Conservation (phyloP, 2,888 invertebrate species). For the Epirrhoe alternata region DNA sequence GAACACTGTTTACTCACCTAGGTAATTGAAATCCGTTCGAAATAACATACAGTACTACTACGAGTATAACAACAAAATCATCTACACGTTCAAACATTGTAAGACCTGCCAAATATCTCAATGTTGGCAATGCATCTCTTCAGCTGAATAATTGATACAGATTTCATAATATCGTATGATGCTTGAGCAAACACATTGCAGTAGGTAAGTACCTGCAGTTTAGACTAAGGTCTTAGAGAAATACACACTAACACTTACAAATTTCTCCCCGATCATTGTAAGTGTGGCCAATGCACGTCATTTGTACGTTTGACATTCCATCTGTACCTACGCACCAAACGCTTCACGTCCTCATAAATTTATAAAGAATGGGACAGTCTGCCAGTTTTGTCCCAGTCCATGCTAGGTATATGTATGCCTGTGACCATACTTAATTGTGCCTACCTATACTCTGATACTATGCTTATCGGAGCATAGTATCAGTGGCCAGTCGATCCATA, state of each 20-base stretch:
- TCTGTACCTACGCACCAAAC: slow-evolving; percentile 26
- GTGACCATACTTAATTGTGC: not conserved
- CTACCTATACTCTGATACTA: not conserved
- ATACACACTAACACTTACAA: not conserved
- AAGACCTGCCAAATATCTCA: slow-evolving; percentile 28
- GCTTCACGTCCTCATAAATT: slow-evolving; percentile 31
- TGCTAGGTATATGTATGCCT: not conserved
- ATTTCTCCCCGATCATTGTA: slow-evolving; percentile 15
- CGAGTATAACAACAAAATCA: not conserved
- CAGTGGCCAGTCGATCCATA: not conserved
- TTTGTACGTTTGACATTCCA: slow-evolving; percentile 28
- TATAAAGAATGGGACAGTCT: slow-evolving; percentile 23
- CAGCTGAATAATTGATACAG: slow-evolving; percentile 3
- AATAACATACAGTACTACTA: not conserved
- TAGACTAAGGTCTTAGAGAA: not conserved
- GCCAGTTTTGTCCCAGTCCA: slow-evolving; percentile 16
- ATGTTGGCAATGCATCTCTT: slow-evolving; percentile 21
- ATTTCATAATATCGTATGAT: slow-evolving; percentile 11
- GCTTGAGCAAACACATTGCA: slow-evolving; percentile 1
- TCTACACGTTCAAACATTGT: slow-evolving; percentile 7
- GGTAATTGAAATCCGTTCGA: not conserved
- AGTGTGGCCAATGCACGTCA: slow-evolving; percentile 18
- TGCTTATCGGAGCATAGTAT: not conserved
- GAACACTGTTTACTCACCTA: not conserved
- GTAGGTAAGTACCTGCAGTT: not conserved